phyloP scores from a whole-genome alignment of 2,797 vertebrate genomes.

The Melanotaenia boesemani region DNA sequence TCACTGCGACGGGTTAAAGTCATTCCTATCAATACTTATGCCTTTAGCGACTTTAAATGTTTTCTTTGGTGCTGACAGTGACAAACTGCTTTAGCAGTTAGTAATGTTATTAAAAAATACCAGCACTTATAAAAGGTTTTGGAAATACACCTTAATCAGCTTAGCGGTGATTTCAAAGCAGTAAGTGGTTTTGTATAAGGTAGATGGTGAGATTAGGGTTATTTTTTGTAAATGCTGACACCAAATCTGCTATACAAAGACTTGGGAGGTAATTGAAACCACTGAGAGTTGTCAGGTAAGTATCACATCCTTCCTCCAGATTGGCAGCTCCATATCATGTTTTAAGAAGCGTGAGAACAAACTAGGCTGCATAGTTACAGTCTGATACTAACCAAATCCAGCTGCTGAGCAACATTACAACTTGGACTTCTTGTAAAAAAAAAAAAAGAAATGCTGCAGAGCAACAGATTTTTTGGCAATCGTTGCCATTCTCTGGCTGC shows the following conservation, averaged over 20 bases:
- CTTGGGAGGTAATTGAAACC: slow-evolving; percentile 29
- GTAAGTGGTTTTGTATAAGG: not conserved
- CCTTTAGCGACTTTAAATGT: slow-evolving; percentile 14
- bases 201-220: slow-evolving; percentile 11
- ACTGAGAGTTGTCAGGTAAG: slow-evolving; percentile 38
- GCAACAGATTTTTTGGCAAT: slow-evolving; percentile 65
- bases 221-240: slow-evolving; percentile 10
- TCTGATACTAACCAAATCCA: slow-evolving; percentile 46
- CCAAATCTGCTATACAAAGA: slow-evolving; percentile 4
- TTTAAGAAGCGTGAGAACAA: slow-evolving; percentile 46
- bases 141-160: slow-evolving; percentile 26
- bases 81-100: slow-evolving; percentile 12
- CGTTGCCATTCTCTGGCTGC: slow-evolving; percentile 48
- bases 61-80: slow-evolving; percentile 20
- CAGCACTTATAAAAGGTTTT: slow-evolving; percentile 13
- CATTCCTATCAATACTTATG: slow-evolving; percentile 15
- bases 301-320: slow-evolving; percentile 21
- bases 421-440: slow-evolving; percentile 46
- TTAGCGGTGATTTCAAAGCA: slow-evolving; percentile 10
- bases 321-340: slow-evolving; percentile 33
- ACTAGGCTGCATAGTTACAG: slow-evolving; percentile 25
- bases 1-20: slow-evolving; percentile 9
- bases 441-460: slow-evolving; percentile 27
- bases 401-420: slow-evolving; percentile 70
- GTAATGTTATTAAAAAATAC: slow-evolving; percentile 39